Evolutionary conservation across 2,797 vertebrate genomes (phyloP).

Genomic region (Setipinna tenuifilis): DNA sequence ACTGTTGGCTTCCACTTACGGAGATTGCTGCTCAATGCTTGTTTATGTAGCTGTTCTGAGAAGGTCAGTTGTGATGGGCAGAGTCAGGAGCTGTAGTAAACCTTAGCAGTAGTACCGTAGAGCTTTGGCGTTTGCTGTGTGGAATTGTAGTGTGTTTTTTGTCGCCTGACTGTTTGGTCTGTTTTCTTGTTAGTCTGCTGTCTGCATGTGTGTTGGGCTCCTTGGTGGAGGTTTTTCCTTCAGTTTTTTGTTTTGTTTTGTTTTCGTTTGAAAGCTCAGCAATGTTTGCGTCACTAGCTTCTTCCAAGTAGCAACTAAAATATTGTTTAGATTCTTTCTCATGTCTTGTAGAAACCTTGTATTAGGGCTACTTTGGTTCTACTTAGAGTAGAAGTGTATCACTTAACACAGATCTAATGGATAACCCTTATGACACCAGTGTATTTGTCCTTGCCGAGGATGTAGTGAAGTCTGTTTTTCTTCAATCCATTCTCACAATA

Average conservation of each 20-base stretch:
- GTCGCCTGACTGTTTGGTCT: constrained; percentile 31
- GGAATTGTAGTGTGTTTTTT: constrained; percentile 39
- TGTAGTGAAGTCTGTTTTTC: not conserved
- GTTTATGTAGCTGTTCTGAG: not conserved
- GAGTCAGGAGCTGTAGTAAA: not conserved
- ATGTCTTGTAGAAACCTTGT: not conserved
- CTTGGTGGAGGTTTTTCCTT: constrained; percentile 58
- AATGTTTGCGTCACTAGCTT: not conserved
- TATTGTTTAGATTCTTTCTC: not conserved
- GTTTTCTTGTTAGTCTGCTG: constrained; percentile 21
- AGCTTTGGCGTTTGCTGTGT: constrained; percentile 15
- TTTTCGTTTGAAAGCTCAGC: not conserved
- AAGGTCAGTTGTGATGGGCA: not conserved
- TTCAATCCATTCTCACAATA: constrained; percentile 1
- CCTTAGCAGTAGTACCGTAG: not conserved
- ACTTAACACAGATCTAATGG: not conserved
- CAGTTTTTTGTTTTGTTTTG: not conserved
- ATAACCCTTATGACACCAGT: not conserved
- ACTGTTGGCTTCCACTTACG: not conserved
- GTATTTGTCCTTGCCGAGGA: constrained; percentile 9
- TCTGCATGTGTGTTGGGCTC: constrained; percentile 60
- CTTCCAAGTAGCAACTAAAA: not conserved
- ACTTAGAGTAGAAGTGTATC: not conserved
- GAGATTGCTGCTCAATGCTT: not conserved
- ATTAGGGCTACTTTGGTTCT: not conserved